phyloP scores from a whole-genome alignment of 1,140 invertebrate species.

The Glomeris maerens region DNA sequence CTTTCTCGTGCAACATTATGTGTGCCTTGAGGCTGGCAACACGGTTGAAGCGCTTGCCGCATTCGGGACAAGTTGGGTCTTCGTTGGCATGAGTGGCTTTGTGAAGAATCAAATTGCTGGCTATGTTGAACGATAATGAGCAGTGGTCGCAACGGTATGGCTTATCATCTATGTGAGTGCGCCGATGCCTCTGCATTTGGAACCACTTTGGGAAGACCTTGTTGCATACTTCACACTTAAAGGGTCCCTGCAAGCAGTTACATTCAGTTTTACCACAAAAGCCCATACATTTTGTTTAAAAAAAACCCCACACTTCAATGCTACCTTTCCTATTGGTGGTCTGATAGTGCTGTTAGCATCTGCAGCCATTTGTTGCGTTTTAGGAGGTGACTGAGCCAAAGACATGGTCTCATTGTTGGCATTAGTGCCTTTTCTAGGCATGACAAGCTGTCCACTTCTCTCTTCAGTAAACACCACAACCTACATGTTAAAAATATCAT shows the following conservation, averaged over 20 bases:
- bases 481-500: not conserved
- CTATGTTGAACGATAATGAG: conserved; percentile 44
- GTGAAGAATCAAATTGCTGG: conserved; percentile 46
- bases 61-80: conserved; percentile 45
- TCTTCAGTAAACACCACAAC: not conserved
- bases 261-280: not conserved
- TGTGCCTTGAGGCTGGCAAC: conserved; percentile 56
- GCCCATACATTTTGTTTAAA: not conserved
- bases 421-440: too few relatives aligned
- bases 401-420: not conserved
- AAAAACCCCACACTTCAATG: too few relatives aligned
- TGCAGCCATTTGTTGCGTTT: not conserved
- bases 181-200: conserved; percentile 39
- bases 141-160: conserved; percentile 45
- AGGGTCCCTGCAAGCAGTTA: conserved; percentile 26
- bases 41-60: conserved; percentile 46
- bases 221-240: conserved; percentile 40
- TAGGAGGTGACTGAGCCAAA: not conserved
- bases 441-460: too few relatives aligned
- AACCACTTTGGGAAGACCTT: conserved; percentile 39
- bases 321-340: conserved; percentile 18
- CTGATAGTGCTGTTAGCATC: not conserved
- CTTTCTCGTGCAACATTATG: conserved; percentile 48
- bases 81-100: conserved; percentile 41
- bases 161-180: conserved; percentile 46